Percentiles rank a stretch among this genome's conserved stretches.
These are phyloP conservation scores for Metallyticus violacea DNA, from an alignment of 2,888 invertebrate genomes.

Conservation along the genomic window DNA sequence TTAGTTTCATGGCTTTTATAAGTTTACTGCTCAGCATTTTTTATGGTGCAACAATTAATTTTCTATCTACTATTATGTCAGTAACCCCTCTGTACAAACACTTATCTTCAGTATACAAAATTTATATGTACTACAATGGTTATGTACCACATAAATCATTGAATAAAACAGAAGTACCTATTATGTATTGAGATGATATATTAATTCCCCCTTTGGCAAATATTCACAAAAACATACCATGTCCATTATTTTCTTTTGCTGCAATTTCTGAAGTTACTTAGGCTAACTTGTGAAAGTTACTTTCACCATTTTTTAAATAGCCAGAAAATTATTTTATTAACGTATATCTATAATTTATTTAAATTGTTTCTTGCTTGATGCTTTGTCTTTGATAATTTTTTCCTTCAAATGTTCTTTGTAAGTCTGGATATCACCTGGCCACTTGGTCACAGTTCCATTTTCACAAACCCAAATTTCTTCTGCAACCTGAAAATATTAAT, in stretches of 20 bases:
- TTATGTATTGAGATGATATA: not conserved
- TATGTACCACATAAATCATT: not conserved
- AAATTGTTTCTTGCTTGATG: slow-evolving; percentile 15
- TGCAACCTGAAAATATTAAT: slow-evolving; percentile 86
- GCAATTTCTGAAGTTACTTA: no score
- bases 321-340: not conserved
- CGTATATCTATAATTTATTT: not conserved
- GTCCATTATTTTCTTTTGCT: not conserved
- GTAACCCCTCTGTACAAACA: not conserved
- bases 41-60: not conserved
- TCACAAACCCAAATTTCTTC: slow-evolving; percentile 99
- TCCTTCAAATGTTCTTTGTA: slow-evolving; percentile 94
- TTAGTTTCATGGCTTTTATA: not conserved
- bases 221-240: not conserved
- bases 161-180: not conserved
- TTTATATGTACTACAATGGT: not conserved
- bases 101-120: not conserved
- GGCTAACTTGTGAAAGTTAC: not conserved
- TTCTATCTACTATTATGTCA: not conserved
- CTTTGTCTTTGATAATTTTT: slow-evolving; percentile 74
- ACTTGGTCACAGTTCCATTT: slow-evolving; percentile 91
- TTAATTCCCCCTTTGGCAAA: not conserved
- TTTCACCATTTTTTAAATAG: not conserved
- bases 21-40: not conserved
- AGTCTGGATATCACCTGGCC: slow-evolving; percentile 92